Evolutionary conservation across 2,113 vertebrate genomes (phyloP).

Genomic region (Eira barbara): DNA sequence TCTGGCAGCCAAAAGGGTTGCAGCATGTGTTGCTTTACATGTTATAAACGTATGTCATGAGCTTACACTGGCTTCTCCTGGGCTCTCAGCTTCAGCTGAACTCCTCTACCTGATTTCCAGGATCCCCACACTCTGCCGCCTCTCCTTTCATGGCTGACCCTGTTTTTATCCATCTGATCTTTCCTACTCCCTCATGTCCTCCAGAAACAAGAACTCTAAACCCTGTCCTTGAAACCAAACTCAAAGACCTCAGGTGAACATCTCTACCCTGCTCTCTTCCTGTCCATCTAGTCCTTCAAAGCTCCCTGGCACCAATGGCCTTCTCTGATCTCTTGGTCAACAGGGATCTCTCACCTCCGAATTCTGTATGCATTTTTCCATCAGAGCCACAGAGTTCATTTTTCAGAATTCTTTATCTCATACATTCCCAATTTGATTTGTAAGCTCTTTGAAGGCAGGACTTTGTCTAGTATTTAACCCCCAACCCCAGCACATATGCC

Average conservation of each 20-base stretch:
- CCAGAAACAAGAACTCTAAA: not conserved
- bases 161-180: not conserved
- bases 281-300: not conserved
- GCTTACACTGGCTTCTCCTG: not conserved
- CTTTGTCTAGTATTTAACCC: not conserved
- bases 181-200: not conserved
- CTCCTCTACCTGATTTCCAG: not conserved
- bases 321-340: not conserved
- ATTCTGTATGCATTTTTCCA: conserved; percentile 3
- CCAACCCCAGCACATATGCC: not conserved
- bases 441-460: not conserved
- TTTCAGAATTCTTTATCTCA: not conserved
- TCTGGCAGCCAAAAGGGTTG: not conserved
- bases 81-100: not conserved
- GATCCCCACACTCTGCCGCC: not conserved
- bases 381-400: not conserved
- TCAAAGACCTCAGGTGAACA: not conserved
- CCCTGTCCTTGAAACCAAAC: not conserved
- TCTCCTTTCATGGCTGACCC: not conserved
- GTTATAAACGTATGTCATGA: not conserved
- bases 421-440: not conserved
- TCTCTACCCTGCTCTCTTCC: not conserved
- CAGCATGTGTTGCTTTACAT: not conserved
- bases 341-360: not conserved
- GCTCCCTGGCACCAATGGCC: not conserved